Evolutionary conservation across 2,113 vertebrate genomes (phyloP).

Genomic region (Megaleporinus macrocephalus): DNA sequence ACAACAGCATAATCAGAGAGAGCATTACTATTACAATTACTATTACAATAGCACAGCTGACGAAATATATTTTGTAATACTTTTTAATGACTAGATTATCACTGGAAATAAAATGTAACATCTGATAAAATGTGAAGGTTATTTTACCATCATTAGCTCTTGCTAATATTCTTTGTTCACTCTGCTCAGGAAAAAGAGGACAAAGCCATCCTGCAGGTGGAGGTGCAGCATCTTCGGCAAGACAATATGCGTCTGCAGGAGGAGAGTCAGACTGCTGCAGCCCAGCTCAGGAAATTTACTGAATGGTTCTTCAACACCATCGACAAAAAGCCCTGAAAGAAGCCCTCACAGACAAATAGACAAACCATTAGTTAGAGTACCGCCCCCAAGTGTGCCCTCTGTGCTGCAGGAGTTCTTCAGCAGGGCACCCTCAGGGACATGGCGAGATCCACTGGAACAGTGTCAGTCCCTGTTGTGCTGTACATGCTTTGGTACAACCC

Average conservation of each 20-base stretch:
- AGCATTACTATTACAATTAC: too few relatives aligned
- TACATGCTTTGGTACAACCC: background rate
- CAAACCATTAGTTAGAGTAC: slow-evolving; percentile 1
- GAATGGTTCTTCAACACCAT: slow-evolving; percentile 97
- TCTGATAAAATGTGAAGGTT: background rate
- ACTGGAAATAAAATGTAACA: too few relatives aligned
- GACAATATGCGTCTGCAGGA: slow-evolving; percentile 96
- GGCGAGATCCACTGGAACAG: slow-evolving; percentile 12
- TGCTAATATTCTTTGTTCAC: background rate
- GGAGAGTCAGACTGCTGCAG: slow-evolving; percentile 91
- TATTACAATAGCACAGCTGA: too few relatives aligned
- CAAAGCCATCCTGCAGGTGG: slow-evolving; percentile 93
- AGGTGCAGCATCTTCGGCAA: slow-evolving; percentile 93
- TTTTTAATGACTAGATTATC: too few relatives aligned
- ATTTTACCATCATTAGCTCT: too few relatives aligned
- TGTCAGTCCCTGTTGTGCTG: background rate
- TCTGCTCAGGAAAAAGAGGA: slow-evolving; percentile 91
- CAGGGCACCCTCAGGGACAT: background rate
- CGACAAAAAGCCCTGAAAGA: slow-evolving; percentile 87
- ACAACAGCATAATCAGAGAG: too few relatives aligned
- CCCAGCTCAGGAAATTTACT: slow-evolving; percentile 95
- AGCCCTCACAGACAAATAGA: background rate
- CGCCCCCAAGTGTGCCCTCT: background rate
- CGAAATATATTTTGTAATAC: too few relatives aligned
- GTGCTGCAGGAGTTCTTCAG: background rate